A percentile compares a stretch with the other conserved stretches of the same genome.
Evolutionary conservation across 1,140 invertebrate genomes (phyloP).

Genomic region (Metopolophium dirhodum): DNA sequence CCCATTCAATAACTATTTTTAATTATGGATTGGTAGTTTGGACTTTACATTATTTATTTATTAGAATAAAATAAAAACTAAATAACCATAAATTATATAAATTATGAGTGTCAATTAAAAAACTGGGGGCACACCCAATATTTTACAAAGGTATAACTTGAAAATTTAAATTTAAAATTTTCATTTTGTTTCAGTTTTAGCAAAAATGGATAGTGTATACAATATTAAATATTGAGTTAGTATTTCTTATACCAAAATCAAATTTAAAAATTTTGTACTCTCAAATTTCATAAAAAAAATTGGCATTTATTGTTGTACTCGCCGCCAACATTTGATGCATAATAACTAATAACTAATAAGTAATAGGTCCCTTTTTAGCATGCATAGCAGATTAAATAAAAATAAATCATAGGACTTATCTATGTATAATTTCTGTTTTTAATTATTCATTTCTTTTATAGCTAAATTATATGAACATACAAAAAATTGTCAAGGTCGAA

Average conservation of each 20-base stretch:
- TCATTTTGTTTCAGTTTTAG: not conserved
- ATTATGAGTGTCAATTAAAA: not conserved
- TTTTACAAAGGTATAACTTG: too few relatives aligned
- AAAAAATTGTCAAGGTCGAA: conserved; percentile 34
- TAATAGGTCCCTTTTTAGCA: not conserved
- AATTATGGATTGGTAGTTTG: too few relatives aligned
- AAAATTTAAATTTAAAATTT: not conserved
- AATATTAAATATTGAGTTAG: not conserved
- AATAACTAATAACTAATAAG: not conserved
- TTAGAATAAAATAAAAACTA: too few relatives aligned
- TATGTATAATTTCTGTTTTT: conserved; percentile 31
- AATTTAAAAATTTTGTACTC: not conserved
- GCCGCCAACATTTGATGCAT: not conserved
- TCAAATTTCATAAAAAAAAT: not conserved
- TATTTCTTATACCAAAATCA: not conserved
- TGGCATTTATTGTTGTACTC: not conserved
- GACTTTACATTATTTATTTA: too few relatives aligned
- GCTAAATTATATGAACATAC: conserved; percentile 35
- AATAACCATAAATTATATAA: not conserved
- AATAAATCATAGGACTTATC: not conserved
- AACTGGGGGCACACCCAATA: not conserved
- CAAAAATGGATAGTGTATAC: not conserved
- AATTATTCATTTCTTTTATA: conserved; percentile 29
- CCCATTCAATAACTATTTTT: too few relatives aligned
- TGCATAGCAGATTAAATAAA: not conserved